phyloP scores from a whole-genome alignment of 2,113 vertebrate genomes.

The Rhinopithecus roxellana region DNA sequence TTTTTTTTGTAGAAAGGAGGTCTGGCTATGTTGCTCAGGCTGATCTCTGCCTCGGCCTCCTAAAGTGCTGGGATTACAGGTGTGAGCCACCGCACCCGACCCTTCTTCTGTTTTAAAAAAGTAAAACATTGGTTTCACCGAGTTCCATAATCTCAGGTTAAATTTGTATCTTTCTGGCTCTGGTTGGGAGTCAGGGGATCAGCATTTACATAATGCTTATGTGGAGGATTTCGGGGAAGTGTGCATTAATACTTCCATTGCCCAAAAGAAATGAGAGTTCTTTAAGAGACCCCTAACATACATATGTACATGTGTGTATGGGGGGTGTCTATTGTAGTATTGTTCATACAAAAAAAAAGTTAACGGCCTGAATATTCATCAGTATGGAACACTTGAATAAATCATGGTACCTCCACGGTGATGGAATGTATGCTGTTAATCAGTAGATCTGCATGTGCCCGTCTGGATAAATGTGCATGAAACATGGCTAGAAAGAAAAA shows the following conservation, averaged over 20 bases:
- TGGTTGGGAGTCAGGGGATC: no score
- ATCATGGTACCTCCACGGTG: fast-evolving
- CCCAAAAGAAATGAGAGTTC: background rate
- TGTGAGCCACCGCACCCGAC: no score
- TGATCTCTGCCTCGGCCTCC: no score
- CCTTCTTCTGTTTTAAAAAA: background rate
- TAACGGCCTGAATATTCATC: no score
- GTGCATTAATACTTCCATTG: background rate
- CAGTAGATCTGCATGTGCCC: background rate
- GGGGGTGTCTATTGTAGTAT: background rate
- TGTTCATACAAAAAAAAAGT: background rate
- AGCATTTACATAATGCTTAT: fast-evolving
- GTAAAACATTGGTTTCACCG: background rate
- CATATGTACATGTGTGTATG: background rate
- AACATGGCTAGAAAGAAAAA: background rate
- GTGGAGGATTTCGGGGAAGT: background rate
- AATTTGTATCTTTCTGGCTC: background rate
- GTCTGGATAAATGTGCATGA: background rate
- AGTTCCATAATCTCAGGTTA: background rate
- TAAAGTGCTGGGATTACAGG: no score
- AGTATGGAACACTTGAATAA: background rate
- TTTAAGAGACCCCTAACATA: no score
- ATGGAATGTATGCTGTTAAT: fast-evolving
- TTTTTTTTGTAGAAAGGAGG: no score
- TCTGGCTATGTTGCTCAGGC: no score